phyloP scores from a whole-genome alignment of 2,113 vertebrate species.

The Tetrax tetrax region DNA sequence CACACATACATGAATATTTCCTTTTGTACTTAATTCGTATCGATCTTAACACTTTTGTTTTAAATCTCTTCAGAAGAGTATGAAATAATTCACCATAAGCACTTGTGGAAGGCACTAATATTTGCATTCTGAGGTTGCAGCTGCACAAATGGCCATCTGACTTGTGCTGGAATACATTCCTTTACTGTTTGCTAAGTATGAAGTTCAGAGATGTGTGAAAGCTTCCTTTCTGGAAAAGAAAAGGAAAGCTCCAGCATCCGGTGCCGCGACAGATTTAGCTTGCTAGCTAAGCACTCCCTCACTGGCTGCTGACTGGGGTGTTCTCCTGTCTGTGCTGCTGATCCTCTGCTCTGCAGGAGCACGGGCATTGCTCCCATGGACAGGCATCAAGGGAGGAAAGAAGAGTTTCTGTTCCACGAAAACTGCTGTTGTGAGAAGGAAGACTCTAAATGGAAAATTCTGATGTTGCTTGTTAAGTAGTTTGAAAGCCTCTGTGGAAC shows the following conservation, averaged over 20 bases:
- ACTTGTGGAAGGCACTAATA: not conserved
- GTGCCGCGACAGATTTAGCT: not conserved
- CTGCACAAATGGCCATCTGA: not conserved
- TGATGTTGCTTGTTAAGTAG: not conserved
- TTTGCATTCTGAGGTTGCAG: not conserved
- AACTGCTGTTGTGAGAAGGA: not conserved
- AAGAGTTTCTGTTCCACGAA: fast-evolving
- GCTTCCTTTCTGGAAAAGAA: constrained; percentile 3
- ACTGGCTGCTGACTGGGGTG: not conserved
- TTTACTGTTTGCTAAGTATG: not conserved
- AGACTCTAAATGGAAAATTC: not conserved
- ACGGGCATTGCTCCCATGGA: fast-evolving
- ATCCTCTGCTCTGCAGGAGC: not conserved
- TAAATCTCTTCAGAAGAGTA: not conserved
- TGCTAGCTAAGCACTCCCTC: not conserved
- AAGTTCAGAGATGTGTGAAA: not conserved
- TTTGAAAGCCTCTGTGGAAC: not conserved
- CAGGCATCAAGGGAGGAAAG: not conserved
- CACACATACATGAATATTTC: not conserved
- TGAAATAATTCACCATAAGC: not conserved
- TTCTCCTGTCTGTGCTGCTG: not conserved
- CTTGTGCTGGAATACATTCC: fast-evolving
- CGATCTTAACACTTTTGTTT: not conserved
- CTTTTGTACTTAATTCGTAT: not conserved
- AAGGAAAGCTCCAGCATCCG: not conserved